These are phyloP conservation scores for Phalacrocorax carbo DNA, from an alignment of 2,113 vertebrate genomes.

Conservation along the genomic window DNA sequence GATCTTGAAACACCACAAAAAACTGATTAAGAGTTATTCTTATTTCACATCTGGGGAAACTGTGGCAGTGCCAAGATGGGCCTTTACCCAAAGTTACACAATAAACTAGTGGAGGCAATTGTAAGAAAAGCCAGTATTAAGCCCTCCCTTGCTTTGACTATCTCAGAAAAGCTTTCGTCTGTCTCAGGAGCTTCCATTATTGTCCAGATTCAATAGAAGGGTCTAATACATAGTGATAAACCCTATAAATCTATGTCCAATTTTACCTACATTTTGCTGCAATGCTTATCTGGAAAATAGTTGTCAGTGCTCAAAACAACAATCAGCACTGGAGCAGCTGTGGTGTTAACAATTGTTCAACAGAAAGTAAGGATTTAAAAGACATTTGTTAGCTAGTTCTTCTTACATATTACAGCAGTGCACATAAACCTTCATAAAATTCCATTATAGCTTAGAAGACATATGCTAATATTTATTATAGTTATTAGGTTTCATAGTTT, in stretches of 20 bases:
- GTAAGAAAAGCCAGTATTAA: not conserved
- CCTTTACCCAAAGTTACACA: not conserved
- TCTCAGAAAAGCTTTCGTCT: not conserved
- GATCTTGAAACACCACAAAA: not conserved
- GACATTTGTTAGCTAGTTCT: not conserved
- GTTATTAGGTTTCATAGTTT: not conserved
- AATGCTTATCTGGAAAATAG: not conserved
- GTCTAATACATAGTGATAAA: not conserved
- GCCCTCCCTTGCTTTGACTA: not conserved
- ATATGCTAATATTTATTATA: constrained; percentile 15
- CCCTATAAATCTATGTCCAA: not conserved
- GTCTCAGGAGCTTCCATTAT: not conserved
- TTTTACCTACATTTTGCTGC: not conserved
- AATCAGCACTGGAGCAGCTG: not conserved
- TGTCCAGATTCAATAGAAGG: not conserved
- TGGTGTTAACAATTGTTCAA: not conserved
- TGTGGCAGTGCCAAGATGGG: not conserved
- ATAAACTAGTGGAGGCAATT: not conserved
- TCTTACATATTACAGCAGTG: not conserved
- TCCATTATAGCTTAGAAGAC: not conserved
- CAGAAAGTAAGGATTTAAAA: not conserved
- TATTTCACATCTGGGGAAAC: not conserved
- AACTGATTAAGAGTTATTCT: not conserved
- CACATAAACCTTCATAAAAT: not conserved
- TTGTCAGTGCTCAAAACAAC: not conserved